A percentile compares a stretch with the other conserved stretches of the same genome.
These are phyloP conservation scores for Lathamus discolor DNA, from an alignment of 2,113 vertebrate genomes.

Conservation along the genomic window DNA sequence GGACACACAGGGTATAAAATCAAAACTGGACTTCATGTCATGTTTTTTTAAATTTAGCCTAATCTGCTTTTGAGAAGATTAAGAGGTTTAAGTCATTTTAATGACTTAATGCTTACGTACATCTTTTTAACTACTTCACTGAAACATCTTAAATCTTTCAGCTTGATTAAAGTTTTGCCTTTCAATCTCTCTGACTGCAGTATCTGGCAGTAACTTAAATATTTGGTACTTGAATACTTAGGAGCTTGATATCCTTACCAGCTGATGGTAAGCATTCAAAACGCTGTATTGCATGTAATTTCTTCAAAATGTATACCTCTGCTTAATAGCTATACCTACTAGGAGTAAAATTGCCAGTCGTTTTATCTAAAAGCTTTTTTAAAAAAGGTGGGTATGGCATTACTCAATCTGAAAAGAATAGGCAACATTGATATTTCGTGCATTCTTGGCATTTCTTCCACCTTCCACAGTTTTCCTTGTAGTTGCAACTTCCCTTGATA, in stretches of 20 bases:
- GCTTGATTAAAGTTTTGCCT: conserved; percentile 40
- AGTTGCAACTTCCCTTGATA: background rate
- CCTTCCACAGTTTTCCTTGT: background rate
- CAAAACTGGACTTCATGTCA: conserved; percentile 11
- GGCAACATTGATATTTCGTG: background rate
- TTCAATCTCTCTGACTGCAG: background rate
- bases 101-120: conserved; percentile 53
- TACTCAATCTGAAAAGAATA: background rate
- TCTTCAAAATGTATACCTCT: background rate
- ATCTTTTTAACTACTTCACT: conserved; percentile 40
- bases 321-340: background rate
- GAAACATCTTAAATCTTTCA: conserved; percentile 39
- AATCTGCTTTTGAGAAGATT: conserved; percentile 56
- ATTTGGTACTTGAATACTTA: background rate
- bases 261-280: background rate
- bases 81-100: conserved; percentile 27
- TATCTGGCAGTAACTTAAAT: background rate
- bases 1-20: background rate
- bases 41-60: conserved; percentile 53
- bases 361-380: background rate
- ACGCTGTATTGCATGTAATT: background rate
- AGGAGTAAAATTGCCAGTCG: background rate
- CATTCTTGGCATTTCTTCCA: background rate
- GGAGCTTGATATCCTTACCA: background rate
- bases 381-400: background rate